These are phyloP conservation scores for Idaea straminata DNA, from an alignment of 2,888 invertebrate genomes.

Conservation along the genomic window DNA sequence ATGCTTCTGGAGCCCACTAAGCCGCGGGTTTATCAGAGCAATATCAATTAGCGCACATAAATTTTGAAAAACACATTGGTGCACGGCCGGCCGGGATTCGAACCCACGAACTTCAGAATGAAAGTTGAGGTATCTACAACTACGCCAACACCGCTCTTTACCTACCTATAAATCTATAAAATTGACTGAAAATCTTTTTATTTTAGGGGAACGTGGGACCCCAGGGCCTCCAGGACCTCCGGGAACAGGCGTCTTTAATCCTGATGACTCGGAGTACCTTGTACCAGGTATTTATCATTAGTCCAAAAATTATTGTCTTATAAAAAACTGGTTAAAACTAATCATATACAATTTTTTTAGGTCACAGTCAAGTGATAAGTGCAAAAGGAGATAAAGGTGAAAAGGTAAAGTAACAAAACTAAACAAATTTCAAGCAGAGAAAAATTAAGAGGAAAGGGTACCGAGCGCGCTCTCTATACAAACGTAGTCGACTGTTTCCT, in stretches of 20 bases:
- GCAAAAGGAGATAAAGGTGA: constrained; percentile 66
- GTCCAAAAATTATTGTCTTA: too few relatives aligned
- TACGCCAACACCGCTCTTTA: too few relatives aligned
- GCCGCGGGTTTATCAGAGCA: too few relatives aligned
- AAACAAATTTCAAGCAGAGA: not conserved
- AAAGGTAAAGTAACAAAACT: constrained; percentile 48
- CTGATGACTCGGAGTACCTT: constrained; percentile 57
- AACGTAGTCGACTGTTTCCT: too few relatives aligned
- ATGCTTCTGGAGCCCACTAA: too few relatives aligned
- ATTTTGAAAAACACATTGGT: too few relatives aligned
- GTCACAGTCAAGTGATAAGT: constrained; percentile 34
- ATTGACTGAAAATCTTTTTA: constrained; percentile 7
- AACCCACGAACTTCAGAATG: too few relatives aligned
- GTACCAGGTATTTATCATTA: constrained; percentile 39
- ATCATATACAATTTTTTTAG: constrained; percentile 30
- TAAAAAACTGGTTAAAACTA: not conserved
- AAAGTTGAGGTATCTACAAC: too few relatives aligned
- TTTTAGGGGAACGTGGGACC: constrained; percentile 69
- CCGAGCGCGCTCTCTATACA: too few relatives aligned
- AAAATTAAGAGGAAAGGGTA: too few relatives aligned
- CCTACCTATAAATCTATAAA: not conserved
- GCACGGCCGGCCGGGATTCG: too few relatives aligned
- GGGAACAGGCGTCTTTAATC: constrained; percentile 38
- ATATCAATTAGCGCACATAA: too few relatives aligned
- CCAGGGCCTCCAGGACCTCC: constrained; percentile 72